phyloP scores from a whole-genome alignment of 1,140 invertebrate genomes.

The Nilaparvata lugens region DNA sequence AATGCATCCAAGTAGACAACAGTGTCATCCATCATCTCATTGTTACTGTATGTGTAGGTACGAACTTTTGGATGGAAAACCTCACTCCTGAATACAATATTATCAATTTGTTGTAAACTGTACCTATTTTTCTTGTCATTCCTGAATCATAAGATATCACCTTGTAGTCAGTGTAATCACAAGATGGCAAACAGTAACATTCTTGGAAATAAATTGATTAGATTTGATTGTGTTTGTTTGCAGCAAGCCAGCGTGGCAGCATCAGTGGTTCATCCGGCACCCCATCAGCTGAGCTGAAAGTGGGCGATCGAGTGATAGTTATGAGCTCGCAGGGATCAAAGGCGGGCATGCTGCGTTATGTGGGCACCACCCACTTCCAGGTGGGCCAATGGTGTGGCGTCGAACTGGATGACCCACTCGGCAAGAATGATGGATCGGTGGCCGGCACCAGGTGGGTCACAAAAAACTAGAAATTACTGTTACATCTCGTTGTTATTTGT shows the following conservation, averaged over 20 bases:
- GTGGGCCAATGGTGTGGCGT: conserved; percentile 90
- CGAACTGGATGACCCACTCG: conserved; percentile 84
- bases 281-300: conserved; percentile 44
- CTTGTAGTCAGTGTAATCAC: too few species aligned
- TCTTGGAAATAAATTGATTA: neutral
- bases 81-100: too few species aligned
- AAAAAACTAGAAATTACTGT: neutral
- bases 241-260: too few species aligned
- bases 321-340: conserved; percentile 76
- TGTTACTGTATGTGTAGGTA: too few species aligned
- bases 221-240: neutral
- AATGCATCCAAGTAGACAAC: too few species aligned
- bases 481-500: neutral
- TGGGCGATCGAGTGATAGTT: conserved; percentile 88
- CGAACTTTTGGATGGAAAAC: too few species aligned
- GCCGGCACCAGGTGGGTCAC: conserved; percentile 62
- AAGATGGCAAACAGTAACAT: too few species aligned
- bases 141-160: too few species aligned
- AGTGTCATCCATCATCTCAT: too few species aligned
- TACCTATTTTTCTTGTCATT: too few species aligned
- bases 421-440: conserved; percentile 94
- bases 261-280: too few species aligned
- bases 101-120: too few species aligned
- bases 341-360: conserved; percentile 72
- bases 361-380: conserved; percentile 83